phyloP scores from a whole-genome alignment of 2,888 invertebrate genomes.

The Terebella lapidaria region DNA sequence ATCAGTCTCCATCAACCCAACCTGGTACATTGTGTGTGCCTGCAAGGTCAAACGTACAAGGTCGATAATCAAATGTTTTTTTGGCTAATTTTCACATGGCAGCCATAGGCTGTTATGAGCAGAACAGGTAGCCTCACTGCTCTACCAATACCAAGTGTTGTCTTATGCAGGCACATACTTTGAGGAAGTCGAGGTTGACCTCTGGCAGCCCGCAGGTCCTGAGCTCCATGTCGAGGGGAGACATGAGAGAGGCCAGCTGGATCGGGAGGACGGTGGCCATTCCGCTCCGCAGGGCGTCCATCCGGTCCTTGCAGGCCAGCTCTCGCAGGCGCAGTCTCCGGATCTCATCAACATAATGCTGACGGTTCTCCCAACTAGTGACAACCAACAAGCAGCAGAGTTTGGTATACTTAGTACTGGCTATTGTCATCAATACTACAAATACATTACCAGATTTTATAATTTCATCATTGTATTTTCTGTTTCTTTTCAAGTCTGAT shows the following conservation, averaged over 20 bases:
- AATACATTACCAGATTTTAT: no score
- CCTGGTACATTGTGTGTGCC: conserved; percentile 53
- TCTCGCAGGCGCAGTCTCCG: conserved; percentile 36
- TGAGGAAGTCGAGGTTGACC: conserved; percentile 47
- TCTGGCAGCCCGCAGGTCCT: conserved; percentile 45
- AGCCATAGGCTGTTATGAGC: no score
- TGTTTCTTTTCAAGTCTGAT: no score
- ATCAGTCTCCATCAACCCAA: conserved; percentile 49
- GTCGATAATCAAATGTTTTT: not conserved
- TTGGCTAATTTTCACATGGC: not conserved
- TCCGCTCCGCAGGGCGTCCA: conserved; percentile 35
- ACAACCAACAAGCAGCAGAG: conserved; percentile 15
- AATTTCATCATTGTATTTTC: no score
- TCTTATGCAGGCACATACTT: no score
- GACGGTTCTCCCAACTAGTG: conserved; percentile 48
- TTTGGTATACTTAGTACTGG: no score
- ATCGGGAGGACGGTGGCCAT: conserved; percentile 45
- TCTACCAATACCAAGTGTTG: no score
- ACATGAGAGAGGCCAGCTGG: conserved; percentile 41
- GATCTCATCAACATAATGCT: conserved; percentile 43
- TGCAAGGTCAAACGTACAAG: conserved; percentile 18
- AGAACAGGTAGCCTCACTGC: no score
- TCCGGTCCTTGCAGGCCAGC: conserved; percentile 32
- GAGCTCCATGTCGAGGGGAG: conserved; percentile 43
- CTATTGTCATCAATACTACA: no score